Base-by-base conservation (phyloP, 1,140 invertebrate species). In the Scylla paramamosain region DNA sequence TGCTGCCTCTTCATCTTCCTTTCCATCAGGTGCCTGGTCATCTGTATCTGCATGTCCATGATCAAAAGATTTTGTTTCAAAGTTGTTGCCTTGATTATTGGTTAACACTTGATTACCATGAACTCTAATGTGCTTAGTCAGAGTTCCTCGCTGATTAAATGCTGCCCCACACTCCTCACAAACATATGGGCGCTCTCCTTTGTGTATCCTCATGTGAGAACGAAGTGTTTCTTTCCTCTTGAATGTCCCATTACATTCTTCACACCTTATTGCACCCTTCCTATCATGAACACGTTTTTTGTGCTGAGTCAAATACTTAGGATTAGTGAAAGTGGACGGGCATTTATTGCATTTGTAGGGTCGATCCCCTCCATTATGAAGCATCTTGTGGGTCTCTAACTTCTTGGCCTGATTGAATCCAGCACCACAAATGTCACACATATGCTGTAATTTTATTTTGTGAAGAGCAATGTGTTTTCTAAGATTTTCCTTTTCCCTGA, bases 391-490 rank as follows among this genome's bases (percentile, higher is more conserved):
- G 0, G 98, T 98, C 96, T 99, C 99, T 25, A 99, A 97, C 96
- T 99, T 99, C 96, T 99, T 99, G 7, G 98, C 98, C 96, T 99
- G 98, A 91, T 99, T 99, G 97, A 99, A 99, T 95, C 98, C 98
- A 12, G 98, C 98, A 77, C 97, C 97, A 96, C 97, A 98, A 31
- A 97, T 96, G 87, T 97, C 96, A 96, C 97, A 98, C 96, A 97
- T 96, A 96, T 97, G 97, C 29, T 97, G 97, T 82, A 97, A 96
- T 94, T 97, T 97, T 14, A 97, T 97, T 0, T 97, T 97, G 96
- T 97, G 97, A 95, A 97, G 97, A 20, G 97, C 96, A 95, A 97
- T 97, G 96, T 97, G 97, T 48, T 97, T 97, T 7, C 97, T 97
- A 86, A 97, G 97, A 96, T 97, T 96, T 83, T 95, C 94, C 88